Evolutionary conservation across 2,113 vertebrate species (phyloP), one percentile per base, ranked within the genome.

Genomic region (Pogona vitticeps): DNA sequence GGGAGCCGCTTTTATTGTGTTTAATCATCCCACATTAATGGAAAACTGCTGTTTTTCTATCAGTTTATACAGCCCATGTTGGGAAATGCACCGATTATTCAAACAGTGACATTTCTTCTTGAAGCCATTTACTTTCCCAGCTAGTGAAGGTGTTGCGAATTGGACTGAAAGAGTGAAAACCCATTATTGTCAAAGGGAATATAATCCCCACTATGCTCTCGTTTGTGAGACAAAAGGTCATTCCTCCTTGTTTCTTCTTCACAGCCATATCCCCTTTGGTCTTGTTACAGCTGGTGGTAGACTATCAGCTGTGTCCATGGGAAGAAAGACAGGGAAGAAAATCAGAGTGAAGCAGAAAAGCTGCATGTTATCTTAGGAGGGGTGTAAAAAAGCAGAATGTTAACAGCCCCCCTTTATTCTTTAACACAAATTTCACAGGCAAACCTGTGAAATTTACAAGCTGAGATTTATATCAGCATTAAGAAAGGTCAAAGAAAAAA

Each of bases 361-460:
- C 42, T 6, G 2, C 23, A 71, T 70, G 10, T 59, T 80, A 82
- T 1, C n/a, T 2, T 1, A 1, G 14, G 1, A 0, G 0, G 28
- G 2, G 1, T 1, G 1, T 2, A 28, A 9, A 31, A 8, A 31
- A 86, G 17, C 31, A 36, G 46, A 33, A 65, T 23, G 18, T 63
- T 70, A 58, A n/a, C 6, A 61, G 21, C n/a, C n/a, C n/a, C n/a
- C 56, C 33, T 58, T 1, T 46, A 12, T 52, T 76, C 12, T 85
- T 85, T 88, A 85, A 71, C n/a, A 73, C 3, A 89, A 73, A 68
- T 26, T 33, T 86, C 75, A 78, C 1, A 78, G 3, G 42, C 21
- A 90, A 82, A 93, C 82, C 82, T 75, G 42, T 86, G 78, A 88
- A 75, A 36, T 89, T 92, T 75, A 67, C 2, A 88, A 72, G 31